phyloP scores from a whole-genome alignment of 2,113 vertebrate genomes.

The Agapornis roseicollis region DNA sequence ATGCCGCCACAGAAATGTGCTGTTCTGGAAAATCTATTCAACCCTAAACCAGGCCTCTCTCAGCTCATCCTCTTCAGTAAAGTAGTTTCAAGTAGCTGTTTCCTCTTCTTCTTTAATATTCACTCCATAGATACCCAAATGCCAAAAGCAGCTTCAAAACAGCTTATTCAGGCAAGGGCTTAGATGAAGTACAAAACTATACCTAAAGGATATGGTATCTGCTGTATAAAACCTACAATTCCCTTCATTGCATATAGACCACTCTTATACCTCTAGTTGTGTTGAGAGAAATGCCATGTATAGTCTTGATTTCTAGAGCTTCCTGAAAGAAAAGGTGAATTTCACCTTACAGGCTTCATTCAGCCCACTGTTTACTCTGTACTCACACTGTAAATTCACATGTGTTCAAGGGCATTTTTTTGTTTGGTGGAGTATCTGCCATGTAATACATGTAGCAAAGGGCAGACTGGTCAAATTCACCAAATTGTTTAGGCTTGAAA shows the following conservation, averaged over 20 bases:
- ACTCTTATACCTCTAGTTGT: neutral
- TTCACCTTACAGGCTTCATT: slow-evolving; percentile 11
- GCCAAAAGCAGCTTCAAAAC: neutral
- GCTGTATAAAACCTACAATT: neutral
- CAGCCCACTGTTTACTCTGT: neutral
- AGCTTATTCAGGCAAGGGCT: neutral
- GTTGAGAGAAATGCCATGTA: neutral
- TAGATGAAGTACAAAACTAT: neutral
- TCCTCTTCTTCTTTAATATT: neutral
- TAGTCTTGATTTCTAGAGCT: neutral
- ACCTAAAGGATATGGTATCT: neutral
- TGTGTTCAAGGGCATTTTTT: neutral
- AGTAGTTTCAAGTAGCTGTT: neutral
- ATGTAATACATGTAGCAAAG: neutral
- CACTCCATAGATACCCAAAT: neutral
- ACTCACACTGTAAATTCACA: neutral
- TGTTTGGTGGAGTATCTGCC: neutral
- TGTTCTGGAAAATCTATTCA: neutral
- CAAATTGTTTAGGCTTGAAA: neutral
- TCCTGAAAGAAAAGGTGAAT: neutral
- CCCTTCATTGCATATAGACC: neutral
- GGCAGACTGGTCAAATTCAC: neutral
- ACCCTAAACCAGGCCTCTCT: neutral
- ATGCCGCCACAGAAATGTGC: neutral
- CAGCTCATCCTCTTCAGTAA: neutral